These are phyloP conservation scores for Vombatus ursinus DNA, from an alignment of 2,113 vertebrate species.

Conservation along the genomic window DNA sequence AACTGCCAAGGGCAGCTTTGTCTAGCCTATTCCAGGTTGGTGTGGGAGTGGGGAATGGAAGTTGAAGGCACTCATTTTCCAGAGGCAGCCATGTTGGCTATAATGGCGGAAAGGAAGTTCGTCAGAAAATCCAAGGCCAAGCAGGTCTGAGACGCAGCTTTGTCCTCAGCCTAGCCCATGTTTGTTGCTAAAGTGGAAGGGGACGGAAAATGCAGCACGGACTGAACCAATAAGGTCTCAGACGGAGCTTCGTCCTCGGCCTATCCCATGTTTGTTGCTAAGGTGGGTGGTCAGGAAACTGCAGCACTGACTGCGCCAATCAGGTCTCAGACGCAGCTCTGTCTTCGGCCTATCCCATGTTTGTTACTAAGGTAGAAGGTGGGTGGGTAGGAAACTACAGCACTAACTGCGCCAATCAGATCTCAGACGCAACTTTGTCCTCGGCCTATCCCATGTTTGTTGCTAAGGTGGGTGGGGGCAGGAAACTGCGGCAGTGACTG, in stretches of 20 bases:
- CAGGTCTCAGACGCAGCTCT: background rate
- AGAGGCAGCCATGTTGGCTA: background rate
- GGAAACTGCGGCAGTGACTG: no score
- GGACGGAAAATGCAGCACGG: no score
- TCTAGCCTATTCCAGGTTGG: background rate
- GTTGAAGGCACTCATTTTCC: background rate
- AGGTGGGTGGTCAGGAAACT: no score
- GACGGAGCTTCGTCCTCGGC: no score
- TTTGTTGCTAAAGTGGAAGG: no score
- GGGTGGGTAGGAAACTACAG: background rate
- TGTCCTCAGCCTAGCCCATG: no score
- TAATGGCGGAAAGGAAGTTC: background rate
- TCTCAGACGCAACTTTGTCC: background rate
- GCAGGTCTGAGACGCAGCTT: no score
- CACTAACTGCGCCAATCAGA: background rate
- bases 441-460: background rate
- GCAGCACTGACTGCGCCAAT: no score
- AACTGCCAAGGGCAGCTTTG: background rate
- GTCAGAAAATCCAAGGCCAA: background rate
- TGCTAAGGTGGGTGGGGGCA: background rate
- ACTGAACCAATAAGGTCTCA: no score
- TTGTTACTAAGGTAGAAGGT: background rate
- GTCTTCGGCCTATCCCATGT: background rate
- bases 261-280: no score
- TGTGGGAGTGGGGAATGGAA: background rate